These are phyloP conservation scores for Bubo blakistoni DNA, from an alignment of 2,113 vertebrate genomes.

Conservation along the genomic window DNA sequence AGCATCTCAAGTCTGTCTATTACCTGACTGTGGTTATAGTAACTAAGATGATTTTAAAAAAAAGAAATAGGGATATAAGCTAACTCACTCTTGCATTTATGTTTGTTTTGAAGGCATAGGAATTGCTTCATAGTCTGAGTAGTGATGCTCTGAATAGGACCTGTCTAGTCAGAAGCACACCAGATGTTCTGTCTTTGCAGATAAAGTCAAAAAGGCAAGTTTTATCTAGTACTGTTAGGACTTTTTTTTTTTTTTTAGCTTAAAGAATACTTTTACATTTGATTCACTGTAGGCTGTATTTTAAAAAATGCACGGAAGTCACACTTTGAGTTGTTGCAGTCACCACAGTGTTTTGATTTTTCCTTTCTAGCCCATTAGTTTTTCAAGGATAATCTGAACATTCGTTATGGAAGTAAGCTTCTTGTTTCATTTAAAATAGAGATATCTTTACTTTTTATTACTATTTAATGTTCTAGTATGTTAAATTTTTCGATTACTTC, in stretches of 20 bases:
- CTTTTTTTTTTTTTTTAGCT: background rate
- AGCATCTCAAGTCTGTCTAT: background rate
- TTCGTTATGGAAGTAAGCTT: background rate
- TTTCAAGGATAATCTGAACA: background rate
- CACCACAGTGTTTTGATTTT: background rate
- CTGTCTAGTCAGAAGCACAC: background rate
- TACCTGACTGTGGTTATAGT: background rate
- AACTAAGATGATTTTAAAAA: background rate
- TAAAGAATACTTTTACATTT: background rate
- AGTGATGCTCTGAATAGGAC: background rate
- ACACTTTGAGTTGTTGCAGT: background rate
- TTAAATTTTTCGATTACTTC: background rate
- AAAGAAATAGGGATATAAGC: background rate
- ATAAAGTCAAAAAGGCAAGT: slow-evolving; percentile 23
- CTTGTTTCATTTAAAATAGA: background rate
- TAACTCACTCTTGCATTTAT: background rate
- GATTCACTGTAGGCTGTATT: background rate
- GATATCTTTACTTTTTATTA: background rate
- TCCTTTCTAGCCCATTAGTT: background rate
- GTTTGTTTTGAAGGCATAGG: background rate
- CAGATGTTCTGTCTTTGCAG: slow-evolving; percentile 8
- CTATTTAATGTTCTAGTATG: background rate
- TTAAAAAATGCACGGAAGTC: background rate
- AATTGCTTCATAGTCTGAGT: background rate
- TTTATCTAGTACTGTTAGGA: background rate